Conservation (phyloP, 2,113 vertebrate species). For the Rhinolophus ferrumequinum region DNA sequence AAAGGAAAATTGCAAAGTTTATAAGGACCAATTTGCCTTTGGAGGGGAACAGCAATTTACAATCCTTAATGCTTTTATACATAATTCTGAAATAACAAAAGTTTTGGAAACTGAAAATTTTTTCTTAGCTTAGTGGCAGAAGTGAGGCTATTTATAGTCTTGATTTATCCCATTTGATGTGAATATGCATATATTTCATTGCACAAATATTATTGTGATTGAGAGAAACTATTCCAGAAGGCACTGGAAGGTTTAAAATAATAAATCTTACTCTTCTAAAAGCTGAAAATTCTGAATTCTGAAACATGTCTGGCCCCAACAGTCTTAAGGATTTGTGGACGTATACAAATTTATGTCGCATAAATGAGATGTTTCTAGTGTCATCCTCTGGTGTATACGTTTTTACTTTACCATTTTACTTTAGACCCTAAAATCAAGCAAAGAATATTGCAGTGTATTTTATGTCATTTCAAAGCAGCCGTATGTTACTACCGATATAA, state of each 20-base stretch:
- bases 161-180: background rate
- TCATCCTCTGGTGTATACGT: background rate
- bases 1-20: background rate
- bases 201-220: background rate
- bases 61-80: background rate
- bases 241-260: background rate
- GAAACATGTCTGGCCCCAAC: background rate
- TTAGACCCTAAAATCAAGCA: background rate
- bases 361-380: background rate
- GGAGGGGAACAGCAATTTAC: background rate
- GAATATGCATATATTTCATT: background rate
- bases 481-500: background rate
- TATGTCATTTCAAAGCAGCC: slow-evolving; percentile 6
- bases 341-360: background rate
- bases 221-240: background rate
- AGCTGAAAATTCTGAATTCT: slow-evolving; percentile 23
- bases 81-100: slow-evolving; percentile 28
- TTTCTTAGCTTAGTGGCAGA: slow-evolving; percentile 7
- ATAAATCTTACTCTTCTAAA: background rate
- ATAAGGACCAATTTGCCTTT: slow-evolving; percentile 38
- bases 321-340: background rate
- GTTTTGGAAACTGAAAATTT: slow-evolving; percentile 10
- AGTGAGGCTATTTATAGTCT: background rate
- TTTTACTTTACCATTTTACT: slow-evolving; percentile 31
- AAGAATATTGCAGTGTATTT: background rate